Base-by-base conservation (phyloP, 1,140 invertebrate species). In the Tachypleus tridentatus region DNA sequence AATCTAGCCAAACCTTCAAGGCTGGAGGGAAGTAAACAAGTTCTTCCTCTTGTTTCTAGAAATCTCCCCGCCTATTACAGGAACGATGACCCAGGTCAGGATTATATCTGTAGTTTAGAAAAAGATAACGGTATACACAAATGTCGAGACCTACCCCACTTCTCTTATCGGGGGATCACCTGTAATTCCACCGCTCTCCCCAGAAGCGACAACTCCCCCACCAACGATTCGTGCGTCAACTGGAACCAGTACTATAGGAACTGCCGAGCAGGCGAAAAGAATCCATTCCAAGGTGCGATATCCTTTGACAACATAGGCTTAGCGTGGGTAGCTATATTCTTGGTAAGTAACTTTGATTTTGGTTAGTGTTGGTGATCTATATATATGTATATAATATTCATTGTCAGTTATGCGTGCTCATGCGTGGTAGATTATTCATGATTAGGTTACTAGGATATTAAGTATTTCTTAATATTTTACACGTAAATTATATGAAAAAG, bases 221-320 rank as follows among this genome's bases (percentile, higher is more conserved):
- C 56, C 5, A 48, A 60, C 29, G n/a, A 48, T 4, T 74, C 73
- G 5, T 99, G 97, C 77, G 88, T 99, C 72, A 96, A 99, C 81
- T 99, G 96, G 97, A 97, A 99, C 80, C 87, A 95, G 79, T 99
- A 99, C 80, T 99, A 98, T 76, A 95, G 89, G 7, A 86, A 90
- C 72, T 99, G 97, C 78, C 85, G 85, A 62, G 85, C 93, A 62
- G 87, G 89, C 65, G 93, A 93, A 57, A 85, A 87, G 72, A 99
- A 99, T 82, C 97, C 97, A 11, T 99, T 99, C 78, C 93, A 97
- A 80, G 96, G 96, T 56, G 97, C 97, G 51, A 98, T 99, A 73
- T 97, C 94, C 11, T 99, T 99, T 79, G 97, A 99, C 79, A 99
- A 99, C 78, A 99, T 99, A 71, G 97, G 96, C 59, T 84, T 98